Evolutionary conservation across 2,797 vertebrate genomes (phyloP).

Genomic region (Parambassis ranga): DNA sequence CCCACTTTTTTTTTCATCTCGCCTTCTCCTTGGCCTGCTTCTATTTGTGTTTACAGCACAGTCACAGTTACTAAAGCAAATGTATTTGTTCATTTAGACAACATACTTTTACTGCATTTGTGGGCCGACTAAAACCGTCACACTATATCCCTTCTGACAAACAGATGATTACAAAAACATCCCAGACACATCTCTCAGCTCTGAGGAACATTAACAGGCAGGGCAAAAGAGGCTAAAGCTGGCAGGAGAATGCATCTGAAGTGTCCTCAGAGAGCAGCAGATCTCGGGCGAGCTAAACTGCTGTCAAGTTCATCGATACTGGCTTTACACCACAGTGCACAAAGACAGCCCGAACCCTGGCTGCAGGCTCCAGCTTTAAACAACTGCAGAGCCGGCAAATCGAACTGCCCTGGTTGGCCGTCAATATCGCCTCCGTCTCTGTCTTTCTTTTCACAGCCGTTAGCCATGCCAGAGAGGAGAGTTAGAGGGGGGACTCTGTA

Average conservation of each 20-base stretch:
- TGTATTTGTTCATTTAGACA: background rate
- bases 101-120: background rate
- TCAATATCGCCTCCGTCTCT: conserved; percentile 58
- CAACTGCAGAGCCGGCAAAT: conserved; percentile 56
- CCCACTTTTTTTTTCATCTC: conserved; percentile 10
- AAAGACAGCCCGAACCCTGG: conserved; percentile 52
- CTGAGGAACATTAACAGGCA: conserved; percentile 24
- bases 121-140: background rate
- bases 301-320: conserved; percentile 74
- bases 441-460: conserved; percentile 39
- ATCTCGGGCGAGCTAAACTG: conserved; percentile 70
- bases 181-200: background rate
- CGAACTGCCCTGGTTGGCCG: conserved; percentile 36
- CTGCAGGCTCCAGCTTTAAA: conserved; percentile 53
- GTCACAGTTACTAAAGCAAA: background rate
- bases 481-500: background rate
- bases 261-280: conserved; percentile 56
- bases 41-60: conserved; percentile 1
- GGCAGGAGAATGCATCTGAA: conserved; percentile 43
- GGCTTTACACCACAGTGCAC: conserved; percentile 69
- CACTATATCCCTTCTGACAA: background rate
- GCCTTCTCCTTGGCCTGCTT: conserved; percentile 15
- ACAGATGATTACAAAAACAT: conserved; percentile 7
- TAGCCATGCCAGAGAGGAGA: conserved; percentile 18
- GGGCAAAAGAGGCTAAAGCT: conserved; percentile 46